Percentiles rank a stretch among this genome's conserved stretches.
Evolutionary conservation across 2,113 vertebrate species (phyloP).

Genomic region (Agelaius tricolor): DNA sequence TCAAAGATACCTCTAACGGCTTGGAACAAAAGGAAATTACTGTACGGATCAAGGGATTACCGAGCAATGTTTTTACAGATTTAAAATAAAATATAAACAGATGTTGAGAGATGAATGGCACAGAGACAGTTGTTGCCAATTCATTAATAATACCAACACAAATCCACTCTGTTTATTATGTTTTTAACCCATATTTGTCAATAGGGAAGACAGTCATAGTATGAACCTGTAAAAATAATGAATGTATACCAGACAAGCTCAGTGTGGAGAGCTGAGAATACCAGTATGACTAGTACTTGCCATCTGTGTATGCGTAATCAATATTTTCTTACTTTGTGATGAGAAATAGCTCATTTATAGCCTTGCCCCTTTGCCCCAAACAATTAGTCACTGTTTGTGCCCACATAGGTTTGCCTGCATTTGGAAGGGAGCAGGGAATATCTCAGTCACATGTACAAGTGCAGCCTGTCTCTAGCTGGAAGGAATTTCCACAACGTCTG

Average conservation of each 20-base stretch:
- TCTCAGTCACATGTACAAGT: background rate
- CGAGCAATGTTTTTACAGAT: constrained; percentile 71
- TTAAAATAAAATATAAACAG: constrained; percentile 81
- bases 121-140: constrained; percentile 68
- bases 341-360: constrained; percentile 49
- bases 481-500: background rate
- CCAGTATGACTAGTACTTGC: constrained; percentile 52
- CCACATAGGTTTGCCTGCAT: background rate
- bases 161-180: constrained; percentile 58
- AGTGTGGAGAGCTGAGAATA: constrained; percentile 48
- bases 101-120: constrained; percentile 64
- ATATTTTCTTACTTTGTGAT: constrained; percentile 63
- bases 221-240: constrained; percentile 62
- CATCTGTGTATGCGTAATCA: constrained; percentile 69
- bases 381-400: constrained; percentile 10
- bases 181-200: constrained; percentile 62
- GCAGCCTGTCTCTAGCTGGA: background rate
- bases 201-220: constrained; percentile 41
- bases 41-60: constrained; percentile 75
- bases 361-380: constrained; percentile 19
- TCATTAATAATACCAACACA: constrained; percentile 71
- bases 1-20: constrained; percentile 73
- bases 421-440: background rate
- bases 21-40: constrained; percentile 78
- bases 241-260: constrained; percentile 45